Percentiles rank a stretch among this genome's conserved stretches.
Conservation (phyloP, 2,888 invertebrate genomes). For the Nematopogon swammerdamellus region DNA sequence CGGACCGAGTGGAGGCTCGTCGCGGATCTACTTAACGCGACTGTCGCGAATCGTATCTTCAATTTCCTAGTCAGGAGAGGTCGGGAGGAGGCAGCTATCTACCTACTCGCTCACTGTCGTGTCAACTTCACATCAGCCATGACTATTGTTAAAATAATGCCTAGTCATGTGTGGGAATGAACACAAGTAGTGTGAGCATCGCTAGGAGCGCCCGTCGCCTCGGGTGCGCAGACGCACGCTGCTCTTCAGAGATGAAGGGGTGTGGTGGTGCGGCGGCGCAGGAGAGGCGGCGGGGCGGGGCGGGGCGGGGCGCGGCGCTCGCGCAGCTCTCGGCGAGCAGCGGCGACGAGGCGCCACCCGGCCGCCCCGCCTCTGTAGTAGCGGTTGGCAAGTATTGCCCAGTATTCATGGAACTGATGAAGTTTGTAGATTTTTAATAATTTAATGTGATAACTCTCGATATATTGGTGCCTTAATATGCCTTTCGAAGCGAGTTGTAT, state of each 20-base stretch:
- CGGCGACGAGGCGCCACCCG: neutral
- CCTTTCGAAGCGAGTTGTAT: constrained; percentile 43
- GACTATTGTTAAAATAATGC: neutral
- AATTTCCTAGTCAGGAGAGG: neutral
- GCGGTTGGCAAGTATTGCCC: neutral
- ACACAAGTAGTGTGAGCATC: neutral
- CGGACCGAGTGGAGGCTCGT: neutral
- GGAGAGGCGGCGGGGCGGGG: no score
- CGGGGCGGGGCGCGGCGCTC: no score
- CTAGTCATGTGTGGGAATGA: neutral
- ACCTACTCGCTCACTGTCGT: neutral
- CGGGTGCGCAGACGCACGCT: no score
- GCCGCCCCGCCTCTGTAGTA: neutral
- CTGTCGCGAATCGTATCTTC: neutral
- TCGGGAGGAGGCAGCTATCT: neutral
- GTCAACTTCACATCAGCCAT: neutral
- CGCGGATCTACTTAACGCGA: neutral
- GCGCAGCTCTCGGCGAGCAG: no score
- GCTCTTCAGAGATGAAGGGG: no score
- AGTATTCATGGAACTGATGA: neutral
- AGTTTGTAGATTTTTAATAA: constrained; percentile 18
- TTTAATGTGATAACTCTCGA: constrained; percentile 52
- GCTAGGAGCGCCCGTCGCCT: neutral
- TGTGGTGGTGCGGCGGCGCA: no score
- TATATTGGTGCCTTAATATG: constrained; percentile 53